These are phyloP conservation scores for Ptyas mucosa DNA, from an alignment of 2,113 vertebrate genomes.

Conservation along the genomic window DNA sequence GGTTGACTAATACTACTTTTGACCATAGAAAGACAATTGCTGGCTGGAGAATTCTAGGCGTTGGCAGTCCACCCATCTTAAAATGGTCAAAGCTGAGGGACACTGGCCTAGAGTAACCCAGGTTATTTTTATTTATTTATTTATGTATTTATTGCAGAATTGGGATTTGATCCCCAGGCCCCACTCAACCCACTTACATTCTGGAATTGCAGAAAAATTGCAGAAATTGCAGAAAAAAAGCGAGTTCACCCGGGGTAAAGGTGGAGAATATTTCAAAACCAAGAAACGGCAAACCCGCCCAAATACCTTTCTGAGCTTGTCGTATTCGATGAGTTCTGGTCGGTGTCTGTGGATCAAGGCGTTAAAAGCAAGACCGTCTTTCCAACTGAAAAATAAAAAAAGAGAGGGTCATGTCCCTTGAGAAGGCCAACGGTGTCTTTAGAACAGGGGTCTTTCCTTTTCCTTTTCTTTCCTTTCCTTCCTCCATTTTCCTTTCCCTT, in stretches of 20 bases:
- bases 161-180: background rate
- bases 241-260: background rate
- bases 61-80: background rate
- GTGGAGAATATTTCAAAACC: background rate
- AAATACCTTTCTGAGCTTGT: constrained; percentile 89
- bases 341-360: constrained; percentile 93
- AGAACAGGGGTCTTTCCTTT: too few species aligned
- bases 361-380: constrained; percentile 94
- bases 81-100: background rate
- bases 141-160: too few species aligned
- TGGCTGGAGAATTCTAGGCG: background rate
- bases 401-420: fast-evolving
- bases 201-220: background rate
- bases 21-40: too few species aligned
- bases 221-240: too few species aligned
- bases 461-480: too few species aligned
- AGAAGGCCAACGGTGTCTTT: fast-evolving
- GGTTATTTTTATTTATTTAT: background rate
- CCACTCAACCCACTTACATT: background rate
- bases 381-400: constrained; percentile 77
- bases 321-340: constrained; percentile 92
- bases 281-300: fast-evolving
- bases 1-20: background rate
- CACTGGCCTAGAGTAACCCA: background rate
- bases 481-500: too few species aligned